Percentiles rank a stretch among this genome's conserved stretches.
phyloP scores from a whole-genome alignment of 2,888 invertebrate genomes.

The Parnassius apollo region DNA sequence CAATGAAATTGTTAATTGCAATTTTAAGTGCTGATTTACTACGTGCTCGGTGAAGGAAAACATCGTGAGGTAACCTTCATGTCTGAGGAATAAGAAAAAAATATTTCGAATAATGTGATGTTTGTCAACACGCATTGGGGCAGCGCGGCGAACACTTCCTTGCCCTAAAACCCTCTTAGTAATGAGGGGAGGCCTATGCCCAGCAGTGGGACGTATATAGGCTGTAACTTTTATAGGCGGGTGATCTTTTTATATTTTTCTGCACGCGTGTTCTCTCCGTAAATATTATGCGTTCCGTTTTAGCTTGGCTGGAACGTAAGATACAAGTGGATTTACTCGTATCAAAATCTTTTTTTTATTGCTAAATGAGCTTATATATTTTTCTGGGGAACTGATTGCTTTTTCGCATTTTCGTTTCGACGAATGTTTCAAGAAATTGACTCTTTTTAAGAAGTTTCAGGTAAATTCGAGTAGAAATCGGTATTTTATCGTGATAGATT shows the following conservation, averaged over 20 bases:
- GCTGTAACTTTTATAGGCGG: slow-evolving; percentile 25
- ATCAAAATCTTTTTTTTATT: slow-evolving; percentile 49
- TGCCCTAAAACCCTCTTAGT: no score
- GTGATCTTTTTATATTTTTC: slow-evolving; percentile 37
- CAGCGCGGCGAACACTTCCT: no score
- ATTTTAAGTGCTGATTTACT: no score
- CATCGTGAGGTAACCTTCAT: no score
- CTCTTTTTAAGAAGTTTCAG: slow-evolving; percentile 66
- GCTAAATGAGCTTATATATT: slow-evolving; percentile 37
- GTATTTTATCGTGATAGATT: slow-evolving; percentile 68
- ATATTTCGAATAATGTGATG: no score
- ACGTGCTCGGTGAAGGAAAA: no score
- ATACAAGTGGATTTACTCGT: slow-evolving; percentile 63
- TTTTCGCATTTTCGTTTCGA: slow-evolving; percentile 57
- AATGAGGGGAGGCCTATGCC: no score
- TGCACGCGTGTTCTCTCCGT: slow-evolving; percentile 47
- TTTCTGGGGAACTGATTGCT: slow-evolving; percentile 45
- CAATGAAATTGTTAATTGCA: no score
- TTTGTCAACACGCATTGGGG: no score
- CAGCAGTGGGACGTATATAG: no score
- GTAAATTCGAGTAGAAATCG: slow-evolving; percentile 69
- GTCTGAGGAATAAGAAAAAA: no score
- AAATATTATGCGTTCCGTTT: slow-evolving; percentile 59
- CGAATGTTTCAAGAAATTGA: slow-evolving; percentile 62
- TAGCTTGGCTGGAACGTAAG: slow-evolving; percentile 59